Evolutionary conservation across 2,888 invertebrate genomes (phyloP).

Genomic region (Lasioglossum leucozonium): DNA sequence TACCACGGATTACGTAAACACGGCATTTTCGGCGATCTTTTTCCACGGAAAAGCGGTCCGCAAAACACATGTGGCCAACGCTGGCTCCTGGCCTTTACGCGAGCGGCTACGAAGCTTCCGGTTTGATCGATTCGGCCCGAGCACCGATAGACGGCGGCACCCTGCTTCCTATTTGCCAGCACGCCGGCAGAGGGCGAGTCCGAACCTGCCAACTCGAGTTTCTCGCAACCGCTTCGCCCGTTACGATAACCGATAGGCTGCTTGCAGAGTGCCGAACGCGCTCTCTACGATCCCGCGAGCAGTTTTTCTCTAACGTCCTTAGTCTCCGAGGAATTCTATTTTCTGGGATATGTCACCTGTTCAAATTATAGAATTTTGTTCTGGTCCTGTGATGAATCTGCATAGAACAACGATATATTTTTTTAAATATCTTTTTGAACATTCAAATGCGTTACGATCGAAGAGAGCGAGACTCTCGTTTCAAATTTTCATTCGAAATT

Average conservation of each 20-base stretch:
- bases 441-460: too few species aligned
- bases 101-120: slow-evolving; percentile 76
- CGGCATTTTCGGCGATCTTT: slow-evolving; percentile 77
- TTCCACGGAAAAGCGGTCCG: slow-evolving; percentile 69
- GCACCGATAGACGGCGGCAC: slow-evolving; percentile 41
- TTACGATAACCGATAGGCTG: slow-evolving; percentile 2
- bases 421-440: too few species aligned
- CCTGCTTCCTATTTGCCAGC: slow-evolving; percentile 25
- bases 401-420: too few species aligned
- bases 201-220: background rate
- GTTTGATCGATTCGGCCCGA: slow-evolving; percentile 63
- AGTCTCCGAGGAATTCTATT: background rate
- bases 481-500: too few species aligned
- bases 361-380: too few species aligned
- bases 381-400: too few species aligned
- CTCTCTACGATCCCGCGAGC: background rate
- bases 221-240: background rate
- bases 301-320: background rate
- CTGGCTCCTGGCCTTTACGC: slow-evolving; percentile 75
- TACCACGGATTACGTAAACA: slow-evolving; percentile 81
- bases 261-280: background rate
- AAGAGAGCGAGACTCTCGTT: too few species aligned
- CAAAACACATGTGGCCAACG: slow-evolving; percentile 80
- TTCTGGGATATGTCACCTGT: too few species aligned
- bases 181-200: background rate